Conservation (phyloP, 2,797 vertebrate species). For the Galago senegalensis region DNA sequence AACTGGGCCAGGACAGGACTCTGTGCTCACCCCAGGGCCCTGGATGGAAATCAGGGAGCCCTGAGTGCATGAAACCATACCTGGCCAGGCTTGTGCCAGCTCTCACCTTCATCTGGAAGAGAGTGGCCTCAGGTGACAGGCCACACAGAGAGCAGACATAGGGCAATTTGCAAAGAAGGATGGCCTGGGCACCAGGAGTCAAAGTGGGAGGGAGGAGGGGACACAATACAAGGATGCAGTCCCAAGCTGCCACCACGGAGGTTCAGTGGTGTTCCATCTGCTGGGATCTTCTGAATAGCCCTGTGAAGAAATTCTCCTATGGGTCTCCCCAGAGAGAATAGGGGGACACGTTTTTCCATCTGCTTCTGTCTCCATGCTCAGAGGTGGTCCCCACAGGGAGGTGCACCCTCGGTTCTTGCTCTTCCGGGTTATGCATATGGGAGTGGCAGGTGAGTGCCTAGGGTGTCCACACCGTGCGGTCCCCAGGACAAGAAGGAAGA, state of each 20-base stretch:
- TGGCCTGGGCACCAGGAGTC: background rate
- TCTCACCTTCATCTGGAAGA: background rate
- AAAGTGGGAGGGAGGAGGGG: background rate
- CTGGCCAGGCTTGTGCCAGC: background rate
- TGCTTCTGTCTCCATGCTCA: background rate
- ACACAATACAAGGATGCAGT: background rate
- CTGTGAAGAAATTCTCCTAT: background rate
- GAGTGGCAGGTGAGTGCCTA: background rate
- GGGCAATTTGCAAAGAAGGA: background rate
- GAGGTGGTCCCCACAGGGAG: background rate
- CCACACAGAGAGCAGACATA: background rate
- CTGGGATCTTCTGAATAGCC: background rate
- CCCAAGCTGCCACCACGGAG: background rate
- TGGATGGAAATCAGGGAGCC: background rate
- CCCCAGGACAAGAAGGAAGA: background rate
- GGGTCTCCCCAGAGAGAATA: background rate
- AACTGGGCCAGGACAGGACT: too few species aligned
- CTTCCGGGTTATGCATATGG: background rate
- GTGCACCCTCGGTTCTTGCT: background rate
- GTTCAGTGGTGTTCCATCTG: background rate
- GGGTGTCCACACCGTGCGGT: background rate
- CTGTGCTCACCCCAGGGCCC: background rate
- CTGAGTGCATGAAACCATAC: background rate
- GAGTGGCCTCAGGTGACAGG: background rate
- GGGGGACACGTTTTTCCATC: background rate